Evolutionary conservation across 1,140 invertebrate species (phyloP).

Genomic region (Pteromalus puparum): DNA sequence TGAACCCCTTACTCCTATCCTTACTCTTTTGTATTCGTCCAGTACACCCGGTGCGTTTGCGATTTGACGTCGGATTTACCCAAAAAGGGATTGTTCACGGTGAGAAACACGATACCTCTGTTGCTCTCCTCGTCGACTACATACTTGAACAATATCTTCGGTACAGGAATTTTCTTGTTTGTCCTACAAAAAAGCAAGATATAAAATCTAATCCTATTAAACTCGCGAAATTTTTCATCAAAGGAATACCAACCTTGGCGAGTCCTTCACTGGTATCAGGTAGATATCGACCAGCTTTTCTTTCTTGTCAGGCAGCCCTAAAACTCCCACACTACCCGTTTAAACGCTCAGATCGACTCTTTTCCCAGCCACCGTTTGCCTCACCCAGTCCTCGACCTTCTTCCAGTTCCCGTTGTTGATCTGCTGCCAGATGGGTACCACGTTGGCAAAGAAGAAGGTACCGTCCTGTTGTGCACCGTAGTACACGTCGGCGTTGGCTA

Average conservation of each 20-base stretch:
- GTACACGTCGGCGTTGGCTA: slow-evolving; percentile 81
- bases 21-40: background rate
- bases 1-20: background rate
- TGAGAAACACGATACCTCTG: slow-evolving; percentile 76
- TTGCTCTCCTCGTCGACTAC: slow-evolving; percentile 72
- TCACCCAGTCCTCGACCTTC: slow-evolving; percentile 70
- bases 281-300: background rate
- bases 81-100: slow-evolving; percentile 79
- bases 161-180: slow-evolving; percentile 52
- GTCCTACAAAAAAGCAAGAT: no score
- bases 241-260: no score
- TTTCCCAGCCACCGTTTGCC: slow-evolving; percentile 62
- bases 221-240: no score
- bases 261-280: background rate
- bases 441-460: slow-evolving; percentile 81
- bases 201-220: no score
- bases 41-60: background rate
- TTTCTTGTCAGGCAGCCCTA: background rate
- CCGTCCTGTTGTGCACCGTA: slow-evolving; percentile 79
- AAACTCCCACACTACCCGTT: slow-evolving; percentile 74
- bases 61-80: slow-evolving; percentile 7
- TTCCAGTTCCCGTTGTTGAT: slow-evolving; percentile 80
- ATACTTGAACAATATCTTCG: slow-evolving; percentile 77
- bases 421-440: slow-evolving; percentile 60
- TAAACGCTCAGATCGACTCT: slow-evolving; percentile 69